Conservation (phyloP, 2,797 vertebrate genomes). For the Coracias cyanogaster region DNA sequence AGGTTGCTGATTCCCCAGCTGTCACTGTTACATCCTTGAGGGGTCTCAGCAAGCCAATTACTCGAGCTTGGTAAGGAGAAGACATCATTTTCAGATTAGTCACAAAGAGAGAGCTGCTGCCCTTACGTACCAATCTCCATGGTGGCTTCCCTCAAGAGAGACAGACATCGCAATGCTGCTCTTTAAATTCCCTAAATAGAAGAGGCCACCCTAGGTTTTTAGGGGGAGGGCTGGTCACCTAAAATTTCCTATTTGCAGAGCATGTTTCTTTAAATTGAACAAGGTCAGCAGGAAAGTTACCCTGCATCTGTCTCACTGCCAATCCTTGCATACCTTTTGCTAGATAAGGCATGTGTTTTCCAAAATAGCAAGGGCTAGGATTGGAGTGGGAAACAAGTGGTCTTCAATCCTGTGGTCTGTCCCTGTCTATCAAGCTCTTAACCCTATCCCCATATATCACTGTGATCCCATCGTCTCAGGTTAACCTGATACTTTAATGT, state of each 20-base stretch:
- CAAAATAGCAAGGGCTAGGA: slow-evolving; percentile 90
- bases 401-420: slow-evolving; percentile 77
- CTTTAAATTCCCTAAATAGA: slow-evolving; percentile 81
- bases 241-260: slow-evolving; percentile 83
- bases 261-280: slow-evolving; percentile 80
- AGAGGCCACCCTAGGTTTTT: slow-evolving; percentile 53
- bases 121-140: slow-evolving; percentile 82
- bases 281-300: slow-evolving; percentile 83
- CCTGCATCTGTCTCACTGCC: slow-evolving; percentile 81
- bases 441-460: slow-evolving; percentile 85
- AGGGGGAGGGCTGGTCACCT: slow-evolving; percentile 70
- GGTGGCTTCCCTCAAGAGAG: slow-evolving; percentile 78
- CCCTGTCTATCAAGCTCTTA: slow-evolving; percentile 69
- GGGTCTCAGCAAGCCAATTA: slow-evolving; percentile 88
- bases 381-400: slow-evolving; percentile 86
- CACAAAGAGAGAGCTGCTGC: slow-evolving; percentile 71
- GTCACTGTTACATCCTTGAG: slow-evolving; percentile 94
- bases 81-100: slow-evolving; percentile 85
- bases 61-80: slow-evolving; percentile 90
- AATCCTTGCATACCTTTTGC: slow-evolving; percentile 81
- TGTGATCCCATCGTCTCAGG: slow-evolving; percentile 56
- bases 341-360: slow-evolving; percentile 91
- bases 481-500: slow-evolving; percentile 50
- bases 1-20: slow-evolving; percentile 97
- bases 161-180: slow-evolving; percentile 74